Evolutionary conservation across 2,797 vertebrate genomes (phyloP).

Genomic region (Peromyscus eremicus): DNA sequence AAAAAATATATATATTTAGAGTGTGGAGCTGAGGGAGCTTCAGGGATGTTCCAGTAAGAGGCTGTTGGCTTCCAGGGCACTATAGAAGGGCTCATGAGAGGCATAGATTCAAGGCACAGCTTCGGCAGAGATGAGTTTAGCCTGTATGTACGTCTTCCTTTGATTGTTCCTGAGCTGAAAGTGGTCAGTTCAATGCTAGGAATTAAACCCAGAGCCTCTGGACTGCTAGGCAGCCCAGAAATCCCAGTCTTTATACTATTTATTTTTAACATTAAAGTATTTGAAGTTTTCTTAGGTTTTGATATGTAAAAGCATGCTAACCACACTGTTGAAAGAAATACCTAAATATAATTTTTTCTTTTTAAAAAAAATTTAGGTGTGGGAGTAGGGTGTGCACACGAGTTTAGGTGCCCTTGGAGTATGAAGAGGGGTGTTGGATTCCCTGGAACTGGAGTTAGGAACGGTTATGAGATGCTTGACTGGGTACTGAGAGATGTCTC

Average conservation of each 20-base stretch:
- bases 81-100: not conserved
- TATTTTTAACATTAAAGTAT: conserved; percentile 39
- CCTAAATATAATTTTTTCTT: not conserved
- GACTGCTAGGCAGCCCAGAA: not conserved
- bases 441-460: not conserved
- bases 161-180: conserved; percentile 11
- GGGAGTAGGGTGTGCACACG: not conserved
- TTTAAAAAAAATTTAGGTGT: not conserved
- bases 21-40: not conserved
- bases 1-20: not conserved
- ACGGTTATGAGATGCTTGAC: not conserved
- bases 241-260: not conserved
- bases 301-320: not conserved
- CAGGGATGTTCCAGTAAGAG: not conserved
- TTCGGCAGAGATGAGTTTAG: not conserved
- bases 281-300: conserved; percentile 30
- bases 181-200: not conserved
- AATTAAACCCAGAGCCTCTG: not conserved
- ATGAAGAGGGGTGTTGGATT: not conserved
- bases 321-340: not conserved
- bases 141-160: not conserved
- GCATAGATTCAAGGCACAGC: not conserved
- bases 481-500: not conserved
- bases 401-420: not conserved
- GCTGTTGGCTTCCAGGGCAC: not conserved